Percentiles rank a stretch among this genome's conserved stretches.
phyloP scores from a whole-genome alignment of 2,113 vertebrate species.

The Phyllostomus hastatus region DNA sequence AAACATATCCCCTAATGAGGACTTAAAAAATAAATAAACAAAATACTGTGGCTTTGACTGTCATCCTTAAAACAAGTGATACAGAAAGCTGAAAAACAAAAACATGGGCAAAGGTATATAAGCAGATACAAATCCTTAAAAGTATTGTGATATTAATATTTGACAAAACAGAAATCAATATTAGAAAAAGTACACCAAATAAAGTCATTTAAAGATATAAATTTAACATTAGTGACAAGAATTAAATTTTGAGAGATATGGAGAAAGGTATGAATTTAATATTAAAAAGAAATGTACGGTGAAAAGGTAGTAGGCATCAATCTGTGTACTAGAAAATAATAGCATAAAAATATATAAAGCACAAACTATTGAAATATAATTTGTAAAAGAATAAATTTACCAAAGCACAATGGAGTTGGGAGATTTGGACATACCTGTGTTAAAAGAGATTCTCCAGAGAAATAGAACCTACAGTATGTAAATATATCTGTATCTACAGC shows the following conservation, averaged over 20 bases:
- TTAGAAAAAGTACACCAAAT: not conserved
- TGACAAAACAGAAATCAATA: conserved; percentile 12
- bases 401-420: not conserved
- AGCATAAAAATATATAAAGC: not conserved
- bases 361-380: not conserved
- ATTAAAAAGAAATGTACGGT: not conserved
- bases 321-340: not conserved
- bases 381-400: conserved; percentile 5
- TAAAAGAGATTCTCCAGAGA: not conserved
- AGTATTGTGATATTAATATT: not conserved
- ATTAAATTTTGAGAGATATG: not conserved
- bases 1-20: not conserved
- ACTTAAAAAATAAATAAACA: not conserved
- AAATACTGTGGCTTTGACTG: not conserved
- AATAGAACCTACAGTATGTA: not conserved
- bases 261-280: not conserved
- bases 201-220: not conserved
- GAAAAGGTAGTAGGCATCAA: not conserved
- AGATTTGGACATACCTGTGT: not conserved
- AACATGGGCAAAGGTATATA: not conserved
- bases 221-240: not conserved
- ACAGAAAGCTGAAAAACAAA: not conserved
- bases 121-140: not conserved
- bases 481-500: not conserved
- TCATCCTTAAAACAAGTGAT: not conserved